Evolutionary conservation across 1,140 invertebrate species (phyloP).

Genomic region (Drosophila melanogaster): DNA sequence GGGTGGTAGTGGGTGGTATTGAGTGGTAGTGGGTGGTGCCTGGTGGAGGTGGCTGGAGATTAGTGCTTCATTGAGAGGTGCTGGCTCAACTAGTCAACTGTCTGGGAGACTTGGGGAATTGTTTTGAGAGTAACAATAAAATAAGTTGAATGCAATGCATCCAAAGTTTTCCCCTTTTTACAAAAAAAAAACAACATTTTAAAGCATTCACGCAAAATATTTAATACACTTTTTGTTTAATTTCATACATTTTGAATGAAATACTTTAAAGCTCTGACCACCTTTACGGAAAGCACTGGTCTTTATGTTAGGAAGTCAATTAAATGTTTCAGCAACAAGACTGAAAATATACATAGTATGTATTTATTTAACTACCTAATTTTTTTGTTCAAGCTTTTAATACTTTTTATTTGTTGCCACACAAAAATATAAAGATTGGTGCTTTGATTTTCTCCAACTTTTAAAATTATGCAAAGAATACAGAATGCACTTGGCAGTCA

Average conservation of each 20-base stretch:
- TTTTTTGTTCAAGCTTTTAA: too few relatives aligned
- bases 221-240: too few relatives aligned
- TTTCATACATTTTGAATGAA: too few relatives aligned
- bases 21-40: background rate
- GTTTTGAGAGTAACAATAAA: constrained; percentile 25
- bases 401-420: too few relatives aligned
- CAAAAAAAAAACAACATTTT: background rate
- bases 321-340: background rate
- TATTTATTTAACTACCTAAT: too few relatives aligned
- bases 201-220: too few relatives aligned
- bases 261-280: too few relatives aligned
- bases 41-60: background rate
- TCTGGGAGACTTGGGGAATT: constrained; percentile 34
- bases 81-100: constrained; percentile 18
- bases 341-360: too few relatives aligned
- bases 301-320: background rate
- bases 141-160: constrained; percentile 48
- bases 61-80: constrained; percentile 3
- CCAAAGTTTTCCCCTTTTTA: background rate
- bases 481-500: constrained; percentile 12
- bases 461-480: too few relatives aligned
- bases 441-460: too few relatives aligned
- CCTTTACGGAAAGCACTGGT: too few relatives aligned
- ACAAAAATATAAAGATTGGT: too few relatives aligned
- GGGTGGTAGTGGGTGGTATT: background rate